Evolutionary conservation across 2,113 vertebrate species (phyloP).

Genomic region (Mormoops blainvillei): DNA sequence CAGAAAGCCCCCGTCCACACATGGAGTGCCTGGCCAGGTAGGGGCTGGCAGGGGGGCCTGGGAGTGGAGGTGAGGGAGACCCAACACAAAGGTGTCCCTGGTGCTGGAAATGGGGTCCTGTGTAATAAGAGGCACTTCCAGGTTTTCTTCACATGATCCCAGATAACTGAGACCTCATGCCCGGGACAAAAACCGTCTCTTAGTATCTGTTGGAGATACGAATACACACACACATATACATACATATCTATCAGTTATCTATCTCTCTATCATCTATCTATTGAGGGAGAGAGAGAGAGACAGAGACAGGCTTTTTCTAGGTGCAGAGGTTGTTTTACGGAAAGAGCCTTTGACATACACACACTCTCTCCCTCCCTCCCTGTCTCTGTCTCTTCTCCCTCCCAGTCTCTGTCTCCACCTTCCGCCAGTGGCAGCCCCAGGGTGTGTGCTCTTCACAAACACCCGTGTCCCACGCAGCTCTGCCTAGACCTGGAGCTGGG

Average conservation of each 20-base stretch:
- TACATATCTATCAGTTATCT: not conserved
- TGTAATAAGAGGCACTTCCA: not conserved
- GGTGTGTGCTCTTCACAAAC: not conserved
- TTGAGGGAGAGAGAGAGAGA: not conserved
- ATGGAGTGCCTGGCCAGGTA: no score
- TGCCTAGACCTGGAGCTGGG: not conserved
- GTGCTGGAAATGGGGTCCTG: accelerated
- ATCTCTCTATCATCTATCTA: not conserved
- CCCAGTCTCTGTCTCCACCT: not conserved
- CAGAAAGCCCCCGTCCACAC: not conserved
- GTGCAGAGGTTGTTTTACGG: not conserved
- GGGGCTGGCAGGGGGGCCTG: not conserved
- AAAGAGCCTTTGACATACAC: not conserved
- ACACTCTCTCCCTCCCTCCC: no score
- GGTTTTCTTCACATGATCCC: not conserved
- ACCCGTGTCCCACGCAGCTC: not conserved
- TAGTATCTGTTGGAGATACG: accelerated
- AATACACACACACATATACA: not conserved
- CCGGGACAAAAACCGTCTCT: accelerated
- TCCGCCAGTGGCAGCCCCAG: not conserved
- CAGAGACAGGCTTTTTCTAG: not conserved
- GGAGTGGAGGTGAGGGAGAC: not conserved
- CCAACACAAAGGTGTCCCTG: not conserved
- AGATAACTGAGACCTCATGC: accelerated
- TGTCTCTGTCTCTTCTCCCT: not conserved